phyloP scores from a whole-genome alignment of 2,888 invertebrate genomes.

The Antheraea yamamai region DNA sequence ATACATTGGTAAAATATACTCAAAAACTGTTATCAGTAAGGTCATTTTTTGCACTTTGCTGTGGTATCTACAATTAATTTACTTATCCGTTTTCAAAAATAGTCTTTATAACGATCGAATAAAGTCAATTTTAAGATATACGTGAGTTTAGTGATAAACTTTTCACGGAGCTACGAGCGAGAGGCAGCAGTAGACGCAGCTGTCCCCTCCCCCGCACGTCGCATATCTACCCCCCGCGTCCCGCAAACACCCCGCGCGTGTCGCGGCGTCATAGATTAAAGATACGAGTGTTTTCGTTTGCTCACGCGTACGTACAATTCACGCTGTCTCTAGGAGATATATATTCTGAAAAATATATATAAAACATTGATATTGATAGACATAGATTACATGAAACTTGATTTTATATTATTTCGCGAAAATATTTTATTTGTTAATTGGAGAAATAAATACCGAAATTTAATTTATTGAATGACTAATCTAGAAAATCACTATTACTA shows the following conservation, averaged over 20 bases:
- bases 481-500: no score
- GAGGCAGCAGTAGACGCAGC: conserved; percentile 76
- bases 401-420: no score
- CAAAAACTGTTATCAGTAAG: conserved; percentile 2
- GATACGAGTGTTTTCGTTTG: not conserved
- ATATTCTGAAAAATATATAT: not conserved
- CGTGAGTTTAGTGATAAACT: conserved; percentile 58
- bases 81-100: conserved; percentile 22
- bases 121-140: conserved; percentile 38
- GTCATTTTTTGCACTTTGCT: conserved; percentile 1
- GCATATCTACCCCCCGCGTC: conserved; percentile 43
- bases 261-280: conserved; percentile 62
- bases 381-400: no score
- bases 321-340: conserved; percentile 18
- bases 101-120: rapidly evolving
- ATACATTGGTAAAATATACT: conserved; percentile 2
- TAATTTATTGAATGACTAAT: no score
- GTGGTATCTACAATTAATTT: conserved; percentile 4
- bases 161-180: conserved; percentile 66
- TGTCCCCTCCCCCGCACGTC: conserved; percentile 57
- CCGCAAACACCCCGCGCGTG: conserved; percentile 66
- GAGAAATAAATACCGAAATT: no score
- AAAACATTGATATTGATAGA: not conserved
- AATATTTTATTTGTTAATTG: no score
- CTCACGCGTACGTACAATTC: conserved; percentile 2